Evolutionary conservation across 2,797 vertebrate species (phyloP).

Genomic region (Falco berigora): DNA sequence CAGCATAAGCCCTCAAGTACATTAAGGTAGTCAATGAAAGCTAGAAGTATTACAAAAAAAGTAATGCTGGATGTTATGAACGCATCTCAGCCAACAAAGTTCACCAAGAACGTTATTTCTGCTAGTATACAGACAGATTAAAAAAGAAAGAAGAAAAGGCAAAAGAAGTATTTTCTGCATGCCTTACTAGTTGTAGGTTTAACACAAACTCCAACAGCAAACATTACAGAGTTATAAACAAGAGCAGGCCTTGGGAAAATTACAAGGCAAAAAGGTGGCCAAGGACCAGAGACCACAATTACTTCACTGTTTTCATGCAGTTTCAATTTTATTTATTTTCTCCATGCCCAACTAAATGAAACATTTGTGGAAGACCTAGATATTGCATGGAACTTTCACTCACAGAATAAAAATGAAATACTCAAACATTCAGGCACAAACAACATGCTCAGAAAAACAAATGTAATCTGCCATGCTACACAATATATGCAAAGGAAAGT

Average conservation of each 20-base stretch:
- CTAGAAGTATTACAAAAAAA: not conserved
- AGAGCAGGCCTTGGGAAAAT: not conserved
- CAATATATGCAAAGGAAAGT: not conserved
- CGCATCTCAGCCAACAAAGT: not conserved
- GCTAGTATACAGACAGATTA: not conserved
- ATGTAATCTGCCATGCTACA: not conserved
- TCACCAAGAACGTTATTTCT: not conserved
- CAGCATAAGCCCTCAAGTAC: not conserved
- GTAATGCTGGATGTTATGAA: not conserved
- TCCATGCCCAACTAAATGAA: not conserved
- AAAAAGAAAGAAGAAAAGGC: not conserved
- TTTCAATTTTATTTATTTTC: not conserved
- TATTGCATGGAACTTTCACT: not conserved
- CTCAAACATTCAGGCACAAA: not conserved
- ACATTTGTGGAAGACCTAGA: not conserved
- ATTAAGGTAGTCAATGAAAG: not conserved
- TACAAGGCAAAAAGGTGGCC: not conserved
- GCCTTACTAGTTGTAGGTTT: not conserved
- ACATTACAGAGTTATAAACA: not conserved
- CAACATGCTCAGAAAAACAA: not conserved
- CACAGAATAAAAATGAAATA: not conserved
- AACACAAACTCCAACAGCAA: not conserved
- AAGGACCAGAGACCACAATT: not conserved
- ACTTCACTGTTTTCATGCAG: not conserved
- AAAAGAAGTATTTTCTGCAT: not conserved